phyloP scores from a whole-genome alignment of 1,140 invertebrate genomes.

The Drosophila varians region DNA sequence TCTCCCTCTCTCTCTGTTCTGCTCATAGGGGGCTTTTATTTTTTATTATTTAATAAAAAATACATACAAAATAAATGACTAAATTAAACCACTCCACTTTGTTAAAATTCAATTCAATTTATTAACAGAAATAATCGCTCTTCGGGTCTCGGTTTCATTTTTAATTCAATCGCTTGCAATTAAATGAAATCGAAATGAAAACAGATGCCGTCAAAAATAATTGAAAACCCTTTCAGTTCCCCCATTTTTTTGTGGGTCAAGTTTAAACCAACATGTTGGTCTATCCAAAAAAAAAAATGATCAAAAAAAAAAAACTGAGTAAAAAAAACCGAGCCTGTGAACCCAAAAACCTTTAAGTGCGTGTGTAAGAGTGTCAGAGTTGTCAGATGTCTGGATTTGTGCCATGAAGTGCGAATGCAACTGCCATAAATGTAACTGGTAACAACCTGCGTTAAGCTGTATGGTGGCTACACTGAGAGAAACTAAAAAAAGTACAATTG shows the following conservation, averaged over 20 bases:
- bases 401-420: slow-evolving; percentile 45
- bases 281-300: not conserved
- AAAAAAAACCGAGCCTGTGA: not conserved
- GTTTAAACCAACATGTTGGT: slow-evolving; percentile 46
- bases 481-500: too few species aligned
- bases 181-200: slow-evolving; percentile 22
- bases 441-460: slow-evolving; percentile 7
- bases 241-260: slow-evolving; percentile 65
- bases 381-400: slow-evolving; percentile 41
- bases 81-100: not conserved
- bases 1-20: not conserved
- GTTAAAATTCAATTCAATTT: not conserved
- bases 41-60: not conserved
- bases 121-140: not conserved
- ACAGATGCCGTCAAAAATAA: slow-evolving; percentile 31
- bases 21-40: not conserved
- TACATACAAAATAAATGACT: not conserved
- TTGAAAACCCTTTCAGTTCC: slow-evolving; percentile 24
- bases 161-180: slow-evolving; percentile 22
- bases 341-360: slow-evolving; percentile 7
- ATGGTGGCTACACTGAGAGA: not conserved
- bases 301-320: not conserved
- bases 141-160: not conserved
- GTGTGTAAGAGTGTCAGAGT: slow-evolving; percentile 20
- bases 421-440: not conserved